Percentiles rank a stretch among this genome's conserved stretches.
Conservation (phyloP, 2,113 vertebrate genomes). For the Microtus richardsoni region DNA sequence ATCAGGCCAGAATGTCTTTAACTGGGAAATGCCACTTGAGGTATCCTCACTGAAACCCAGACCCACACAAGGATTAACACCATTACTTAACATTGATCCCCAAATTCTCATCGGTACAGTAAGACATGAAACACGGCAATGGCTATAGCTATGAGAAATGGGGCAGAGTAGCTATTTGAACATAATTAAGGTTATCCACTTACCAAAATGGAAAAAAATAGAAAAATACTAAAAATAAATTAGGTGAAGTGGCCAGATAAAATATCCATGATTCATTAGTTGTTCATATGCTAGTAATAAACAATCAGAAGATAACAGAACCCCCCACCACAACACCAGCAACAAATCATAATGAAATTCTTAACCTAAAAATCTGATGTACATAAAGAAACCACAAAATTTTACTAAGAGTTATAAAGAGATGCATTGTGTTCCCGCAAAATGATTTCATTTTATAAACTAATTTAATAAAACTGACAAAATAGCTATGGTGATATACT, state of each 20-base stretch:
- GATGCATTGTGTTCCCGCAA: neutral
- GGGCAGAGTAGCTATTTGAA: slow-evolving; percentile 41
- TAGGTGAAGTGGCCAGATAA: slow-evolving; percentile 12
- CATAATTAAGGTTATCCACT: neutral
- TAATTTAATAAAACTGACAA: slow-evolving; percentile 46
- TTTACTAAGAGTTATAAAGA: slow-evolving; percentile 24
- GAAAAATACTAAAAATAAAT: slow-evolving; percentile 15
- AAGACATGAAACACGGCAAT: slow-evolving; percentile 10
- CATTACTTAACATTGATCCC: neutral
- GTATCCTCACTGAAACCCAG: slow-evolving; percentile 2
- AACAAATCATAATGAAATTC: slow-evolving; percentile 49
- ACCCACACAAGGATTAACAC: slow-evolving; percentile 3
- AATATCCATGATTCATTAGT: slow-evolving; percentile 29
- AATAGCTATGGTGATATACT: slow-evolving; percentile 4
- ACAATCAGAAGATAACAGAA: neutral
- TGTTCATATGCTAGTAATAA: slow-evolving; percentile 13
- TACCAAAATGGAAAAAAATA: slow-evolving; percentile 33
- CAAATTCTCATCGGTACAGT: slow-evolving; percentile 22
- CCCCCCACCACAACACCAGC: neutral
- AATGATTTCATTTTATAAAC: slow-evolving; percentile 30
- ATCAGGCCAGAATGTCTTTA: slow-evolving; percentile 12
- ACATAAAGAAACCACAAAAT: neutral
- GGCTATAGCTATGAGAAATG: slow-evolving; percentile 44
- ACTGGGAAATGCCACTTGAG: neutral
- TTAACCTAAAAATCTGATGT: slow-evolving; percentile 38